These are phyloP conservation scores for Lepus europaeus DNA, from an alignment of 2,113 vertebrate species.

Conservation along the genomic window DNA sequence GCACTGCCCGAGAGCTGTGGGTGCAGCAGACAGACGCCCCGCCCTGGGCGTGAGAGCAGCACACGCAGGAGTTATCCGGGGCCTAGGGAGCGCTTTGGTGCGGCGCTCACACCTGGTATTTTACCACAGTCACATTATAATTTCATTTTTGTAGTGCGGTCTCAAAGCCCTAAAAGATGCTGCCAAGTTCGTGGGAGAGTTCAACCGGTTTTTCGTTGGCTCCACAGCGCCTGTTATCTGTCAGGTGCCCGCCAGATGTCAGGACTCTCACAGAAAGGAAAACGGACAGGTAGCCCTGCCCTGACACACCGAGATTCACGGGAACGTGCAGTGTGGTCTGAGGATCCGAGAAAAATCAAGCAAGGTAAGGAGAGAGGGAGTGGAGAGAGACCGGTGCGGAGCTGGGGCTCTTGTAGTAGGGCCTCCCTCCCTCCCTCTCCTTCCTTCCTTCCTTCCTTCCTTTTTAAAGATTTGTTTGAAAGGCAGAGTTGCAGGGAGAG, in stretches of 20 bases:
- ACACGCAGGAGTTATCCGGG: not conserved
- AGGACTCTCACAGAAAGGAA: not conserved
- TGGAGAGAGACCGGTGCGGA: not conserved
- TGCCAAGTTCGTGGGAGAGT: not conserved
- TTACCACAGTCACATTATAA: not conserved
- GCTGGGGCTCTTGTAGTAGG: too few relatives aligned
- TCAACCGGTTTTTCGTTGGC: not conserved
- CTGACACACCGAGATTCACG: not conserved
- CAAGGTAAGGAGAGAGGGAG: not conserved
- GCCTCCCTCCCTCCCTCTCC: too few relatives aligned
- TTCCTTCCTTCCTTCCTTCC: too few relatives aligned
- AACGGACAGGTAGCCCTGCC: not conserved
- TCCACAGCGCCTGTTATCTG: not conserved
- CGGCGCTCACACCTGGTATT: not conserved
- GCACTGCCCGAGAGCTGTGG: not conserved
- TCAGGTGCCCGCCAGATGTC: not conserved
- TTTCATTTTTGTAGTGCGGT: not conserved
- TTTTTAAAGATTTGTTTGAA: too few relatives aligned
- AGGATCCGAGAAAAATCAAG: constrained; percentile 50
- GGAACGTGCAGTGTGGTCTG: not conserved
- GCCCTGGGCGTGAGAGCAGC: not conserved
- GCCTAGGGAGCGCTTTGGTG: not conserved
- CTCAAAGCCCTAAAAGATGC: not conserved
- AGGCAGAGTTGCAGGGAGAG: too few relatives aligned
- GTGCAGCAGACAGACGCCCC: not conserved